Evolutionary conservation across 2,797 vertebrate species (phyloP).

Genomic region (Philypnodon macrostomus): DNA sequence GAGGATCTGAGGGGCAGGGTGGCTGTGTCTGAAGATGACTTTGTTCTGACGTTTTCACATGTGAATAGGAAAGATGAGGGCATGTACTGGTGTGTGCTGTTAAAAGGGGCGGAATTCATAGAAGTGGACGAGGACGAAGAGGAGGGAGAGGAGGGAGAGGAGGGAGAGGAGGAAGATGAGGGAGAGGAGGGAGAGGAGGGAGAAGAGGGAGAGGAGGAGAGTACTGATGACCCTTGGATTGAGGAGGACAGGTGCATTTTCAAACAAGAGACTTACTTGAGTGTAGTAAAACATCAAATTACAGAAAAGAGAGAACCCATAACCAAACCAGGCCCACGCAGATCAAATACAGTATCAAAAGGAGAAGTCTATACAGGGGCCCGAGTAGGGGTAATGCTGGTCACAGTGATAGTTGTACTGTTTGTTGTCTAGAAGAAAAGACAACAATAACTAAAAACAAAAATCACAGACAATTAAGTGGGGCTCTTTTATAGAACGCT

Average conservation of each 20-base stretch:
- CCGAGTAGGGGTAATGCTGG: slow-evolving; percentile 32
- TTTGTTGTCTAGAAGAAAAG: slow-evolving; percentile 32
- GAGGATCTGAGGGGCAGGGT: slow-evolving; percentile 47
- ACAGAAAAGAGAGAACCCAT: neutral
- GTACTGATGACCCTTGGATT: neutral
- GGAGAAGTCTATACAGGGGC: slow-evolving; percentile 5
- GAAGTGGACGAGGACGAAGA: neutral
- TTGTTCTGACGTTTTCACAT: slow-evolving; percentile 41
- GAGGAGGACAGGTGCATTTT: slow-evolving; percentile 44
- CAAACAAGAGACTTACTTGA: slow-evolving; percentile 48
- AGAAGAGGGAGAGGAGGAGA: neutral
- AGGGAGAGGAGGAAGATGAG: neutral
- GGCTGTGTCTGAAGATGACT: slow-evolving; percentile 19
- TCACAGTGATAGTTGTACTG: slow-evolving; percentile 16
- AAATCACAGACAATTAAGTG: too few species aligned
- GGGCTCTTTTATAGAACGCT: too few species aligned
- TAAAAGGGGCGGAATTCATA: neutral
- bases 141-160: slow-evolving; percentile 2
- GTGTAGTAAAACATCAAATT: accelerated
- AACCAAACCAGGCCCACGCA: neutral
- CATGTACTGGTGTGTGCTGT: slow-evolving; percentile 62
- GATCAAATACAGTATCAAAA: neutral
- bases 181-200: neutral
- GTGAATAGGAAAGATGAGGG: slow-evolving; percentile 37
- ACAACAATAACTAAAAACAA: neutral